These are phyloP conservation scores for Heliangelus exortis DNA, from an alignment of 2,797 vertebrate species.

Conservation along the genomic window DNA sequence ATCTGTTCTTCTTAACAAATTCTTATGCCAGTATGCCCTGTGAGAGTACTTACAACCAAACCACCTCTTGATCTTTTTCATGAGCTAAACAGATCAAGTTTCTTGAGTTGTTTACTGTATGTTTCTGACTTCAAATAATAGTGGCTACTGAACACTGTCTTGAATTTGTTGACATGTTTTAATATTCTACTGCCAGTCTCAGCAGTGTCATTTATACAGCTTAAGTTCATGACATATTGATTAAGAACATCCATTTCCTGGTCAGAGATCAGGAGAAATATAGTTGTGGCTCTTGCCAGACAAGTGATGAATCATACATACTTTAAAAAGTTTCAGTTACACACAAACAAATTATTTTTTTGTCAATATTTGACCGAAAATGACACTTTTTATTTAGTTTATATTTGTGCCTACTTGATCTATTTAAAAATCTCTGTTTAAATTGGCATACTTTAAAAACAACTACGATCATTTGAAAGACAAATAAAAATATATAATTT, in stretches of 20 bases:
- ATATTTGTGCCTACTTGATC: neutral
- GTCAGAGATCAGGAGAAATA: slow-evolving; percentile 15
- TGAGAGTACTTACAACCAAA: neutral
- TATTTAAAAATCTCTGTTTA: neutral
- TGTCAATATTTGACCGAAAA: neutral
- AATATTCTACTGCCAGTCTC: slow-evolving; percentile 31
- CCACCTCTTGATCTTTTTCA: slow-evolving; percentile 1
- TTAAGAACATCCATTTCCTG: slow-evolving; percentile 48
- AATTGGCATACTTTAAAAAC: neutral
- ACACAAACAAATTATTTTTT: neutral
- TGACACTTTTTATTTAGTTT: neutral
- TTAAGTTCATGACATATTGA: slow-evolving; percentile 56
- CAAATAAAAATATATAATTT: neutral
- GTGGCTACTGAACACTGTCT: neutral
- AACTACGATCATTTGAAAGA: neutral
- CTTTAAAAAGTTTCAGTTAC: neutral
- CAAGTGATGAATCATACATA: neutral
- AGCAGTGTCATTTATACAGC: slow-evolving; percentile 25
- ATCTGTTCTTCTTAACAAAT: neutral
- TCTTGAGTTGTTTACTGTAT: neutral
- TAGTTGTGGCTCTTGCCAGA: neutral
- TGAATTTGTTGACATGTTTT: slow-evolving; percentile 33
- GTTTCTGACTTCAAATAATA: neutral
- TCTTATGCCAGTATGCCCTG: neutral
- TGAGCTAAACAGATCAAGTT: neutral